Percentiles rank a stretch among this genome's conserved stretches.
Evolutionary conservation across 2,797 vertebrate species (phyloP).

Genomic region (Ceryle rudis): DNA sequence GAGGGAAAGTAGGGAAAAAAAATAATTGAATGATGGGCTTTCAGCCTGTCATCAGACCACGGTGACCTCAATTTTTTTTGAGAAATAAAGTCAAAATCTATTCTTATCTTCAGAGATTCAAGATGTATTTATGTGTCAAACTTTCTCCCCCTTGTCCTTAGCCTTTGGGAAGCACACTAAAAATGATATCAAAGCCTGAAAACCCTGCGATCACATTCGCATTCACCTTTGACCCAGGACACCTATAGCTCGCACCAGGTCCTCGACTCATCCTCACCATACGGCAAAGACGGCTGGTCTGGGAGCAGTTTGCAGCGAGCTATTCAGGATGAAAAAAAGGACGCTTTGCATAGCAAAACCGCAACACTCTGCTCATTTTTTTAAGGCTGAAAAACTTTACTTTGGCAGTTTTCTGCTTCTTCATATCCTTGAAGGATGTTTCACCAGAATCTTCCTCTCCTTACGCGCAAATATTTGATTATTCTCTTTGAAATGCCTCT

Average conservation of each 20-base stretch:
- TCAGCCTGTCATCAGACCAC: conserved; percentile 71
- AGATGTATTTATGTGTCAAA: conserved; percentile 76
- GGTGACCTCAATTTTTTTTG: conserved; percentile 76
- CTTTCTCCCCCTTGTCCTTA: conserved; percentile 59
- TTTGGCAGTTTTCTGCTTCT: neutral
- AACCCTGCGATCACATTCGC: neutral
- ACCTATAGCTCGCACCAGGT: neutral
- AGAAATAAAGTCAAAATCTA: conserved; percentile 76
- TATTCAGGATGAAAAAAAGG: neutral
- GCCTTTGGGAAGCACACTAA: conserved; percentile 65
- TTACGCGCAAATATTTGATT: conserved; percentile 39
- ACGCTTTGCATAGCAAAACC: neutral
- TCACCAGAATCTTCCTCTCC: neutral
- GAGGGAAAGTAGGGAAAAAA: neutral
- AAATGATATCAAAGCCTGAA: conserved; percentile 48
- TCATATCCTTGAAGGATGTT: neutral
- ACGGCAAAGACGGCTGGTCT: fast-evolving
- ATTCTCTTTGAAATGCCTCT: conserved; percentile 69
- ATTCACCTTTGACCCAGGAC: conserved; percentile 28
- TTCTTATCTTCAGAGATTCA: conserved; percentile 71
- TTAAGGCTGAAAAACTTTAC: conserved; percentile 1
- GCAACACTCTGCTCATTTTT: neutral
- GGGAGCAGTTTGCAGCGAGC: neutral
- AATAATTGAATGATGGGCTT: conserved; percentile 72
- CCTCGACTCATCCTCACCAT: neutral